phyloP scores from a whole-genome alignment of 2,888 invertebrate genomes.

The Sminthurinus aureus region DNA sequence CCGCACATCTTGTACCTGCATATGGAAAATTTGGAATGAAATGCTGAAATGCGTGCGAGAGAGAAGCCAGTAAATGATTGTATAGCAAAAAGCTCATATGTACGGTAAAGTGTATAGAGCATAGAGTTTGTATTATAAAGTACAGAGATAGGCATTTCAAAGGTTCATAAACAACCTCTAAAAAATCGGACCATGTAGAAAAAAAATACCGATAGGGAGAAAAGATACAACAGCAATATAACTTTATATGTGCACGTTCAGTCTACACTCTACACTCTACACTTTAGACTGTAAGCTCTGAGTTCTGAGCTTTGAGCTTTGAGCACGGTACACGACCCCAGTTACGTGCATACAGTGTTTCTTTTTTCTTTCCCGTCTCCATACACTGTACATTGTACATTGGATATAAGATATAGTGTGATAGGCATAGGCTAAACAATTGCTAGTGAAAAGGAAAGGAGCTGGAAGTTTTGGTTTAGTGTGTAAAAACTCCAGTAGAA shows the following conservation, averaged over 20 bases:
- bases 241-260: not conserved
- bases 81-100: not conserved
- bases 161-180: slow-evolving; percentile 35
- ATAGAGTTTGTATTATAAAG: not conserved
- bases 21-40: not conserved
- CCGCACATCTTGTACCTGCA: not conserved
- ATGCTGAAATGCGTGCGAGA: slow-evolving; percentile 28
- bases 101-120: not conserved
- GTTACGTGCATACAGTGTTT: not conserved
- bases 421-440: not conserved
- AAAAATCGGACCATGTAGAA: slow-evolving; percentile 25
- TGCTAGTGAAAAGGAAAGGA: not conserved
- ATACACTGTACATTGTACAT: not conserved
- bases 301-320: not conserved
- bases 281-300: not conserved
- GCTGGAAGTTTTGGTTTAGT: not conserved
- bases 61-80: not conserved
- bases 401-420: not conserved
- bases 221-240: not conserved
- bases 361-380: not conserved
- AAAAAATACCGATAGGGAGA: slow-evolving; percentile 8
- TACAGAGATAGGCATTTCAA: not conserved
- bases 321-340: not conserved
- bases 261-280: not conserved
- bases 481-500: slow-evolving; percentile 13